Evolutionary conservation across 2,888 invertebrate genomes (phyloP), one percentile per base, ranked within the genome.

Genomic region (Pocota personata): DNA sequence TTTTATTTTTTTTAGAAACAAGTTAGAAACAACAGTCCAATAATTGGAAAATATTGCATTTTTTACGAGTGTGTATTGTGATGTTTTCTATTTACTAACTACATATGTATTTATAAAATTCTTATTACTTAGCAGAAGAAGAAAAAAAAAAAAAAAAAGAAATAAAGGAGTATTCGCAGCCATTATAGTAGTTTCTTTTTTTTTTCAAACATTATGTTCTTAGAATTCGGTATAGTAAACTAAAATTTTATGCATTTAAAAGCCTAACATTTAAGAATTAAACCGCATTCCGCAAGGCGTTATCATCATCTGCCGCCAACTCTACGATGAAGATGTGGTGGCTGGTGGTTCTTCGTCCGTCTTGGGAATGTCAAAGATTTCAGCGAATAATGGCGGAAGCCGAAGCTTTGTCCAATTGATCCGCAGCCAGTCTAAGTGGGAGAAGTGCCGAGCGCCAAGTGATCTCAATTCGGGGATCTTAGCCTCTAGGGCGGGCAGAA

Each of bases 361-460:
- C 92, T 96, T 97, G 88, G 98, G 97, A 93, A 99, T 98, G 94
- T 99, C 98, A 93, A 98, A 99, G 89, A 98, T 98, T 93, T 99
- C 99, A 37, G 98, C 96, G 93, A 98, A 99, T 72, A 99, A 95
- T 2, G 98, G 98, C 57, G 98, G 98, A 89, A 98, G 94, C 87
- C 96, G 94, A 79, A 97, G 94, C 89, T 95, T 95, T 79, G 95
- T 95, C 98, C 98, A 98, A 93, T 97, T 95, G 89, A 95, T 94
- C 88, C 98, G 95, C 93, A 97, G 98, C 98, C 98, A 99, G 91
- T 96, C 95, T 90, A 98, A 94, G 90, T 97, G 95, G 88, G 96
- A 95, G 88, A 95, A 95, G 93, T 98, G 98, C 88, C 96, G 96
- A 52, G 94, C 94, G 35, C 98, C 97, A 69, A 99, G 94, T 35